Base-by-base conservation (phyloP, 2,113 vertebrate species). In the Platichthys stellatus region DNA sequence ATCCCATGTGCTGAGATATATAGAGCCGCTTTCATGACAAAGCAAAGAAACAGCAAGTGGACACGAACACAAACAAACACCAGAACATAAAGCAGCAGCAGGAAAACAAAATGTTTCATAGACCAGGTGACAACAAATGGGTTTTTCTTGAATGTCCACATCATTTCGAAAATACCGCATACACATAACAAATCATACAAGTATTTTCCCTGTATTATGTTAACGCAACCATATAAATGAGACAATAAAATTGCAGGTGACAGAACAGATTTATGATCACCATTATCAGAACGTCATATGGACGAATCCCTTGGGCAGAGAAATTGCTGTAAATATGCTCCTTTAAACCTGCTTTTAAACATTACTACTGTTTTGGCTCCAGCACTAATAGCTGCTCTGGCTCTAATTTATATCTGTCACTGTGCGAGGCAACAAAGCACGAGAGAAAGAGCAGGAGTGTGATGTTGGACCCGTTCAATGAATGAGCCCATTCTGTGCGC, bases 401-500 rank as follows among this genome's bases (percentile, higher is more conserved):
- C 53, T 62, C 45, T 66, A 66, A 84, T 85, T 77, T 74, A 60
- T 74, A 85, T 84, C 15, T 53, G 80, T 89, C 83, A 72, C 43
- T n/a, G 64, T 78, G 66, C 45, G 21, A 69, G 73, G 74, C 80
- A 82, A 43, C 40, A 43, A 43, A 71, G 66, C 57, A 63, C 61
- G 82, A 49, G 73, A 89, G 81, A 86, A 86, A 81, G 67, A 71
- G 63, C 83, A 88, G 75, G 63, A 77, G 13, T 14, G 65, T 21
- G 59, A 54, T 57, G 38, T 64, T 60, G 57, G 69, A 47, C 38
- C 58, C 17, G 43, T 59, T 59, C 24, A 63, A 51, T 88, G 82
- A 92, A 87, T 85, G 74, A 74, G 20, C 31, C 45, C 64, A 51
- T 79, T 80, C 18, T 91, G 56, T 79, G 89, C 64, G 26, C 73